Conservation (phyloP, 1,140 invertebrate species). For the Aethina tumida region DNA sequence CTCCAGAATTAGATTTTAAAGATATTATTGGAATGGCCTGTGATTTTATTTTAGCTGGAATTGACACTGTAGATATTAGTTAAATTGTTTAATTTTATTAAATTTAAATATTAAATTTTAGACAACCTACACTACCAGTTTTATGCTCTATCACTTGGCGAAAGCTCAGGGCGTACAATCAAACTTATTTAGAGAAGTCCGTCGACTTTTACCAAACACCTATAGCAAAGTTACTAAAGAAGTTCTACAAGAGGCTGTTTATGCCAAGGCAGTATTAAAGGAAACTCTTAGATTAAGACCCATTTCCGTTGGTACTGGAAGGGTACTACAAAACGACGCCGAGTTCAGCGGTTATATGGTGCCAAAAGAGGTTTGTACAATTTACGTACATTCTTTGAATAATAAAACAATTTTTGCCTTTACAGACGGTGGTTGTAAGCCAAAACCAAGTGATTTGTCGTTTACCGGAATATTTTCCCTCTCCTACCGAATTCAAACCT, state of each 20-base stretch:
- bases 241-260: conserved; percentile 52
- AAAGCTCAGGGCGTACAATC: conserved; percentile 63
- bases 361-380: conserved; percentile 65
- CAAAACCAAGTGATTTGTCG: conserved; percentile 75
- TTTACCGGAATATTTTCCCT: conserved; percentile 56
- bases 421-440: conserved; percentile 77
- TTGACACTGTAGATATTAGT: conserved; percentile 63
- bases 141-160: conserved; percentile 72
- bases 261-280: conserved; percentile 71
- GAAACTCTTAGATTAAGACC: conserved; percentile 78
- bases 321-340: conserved; percentile 65
- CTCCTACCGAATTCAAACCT: conserved; percentile 60
- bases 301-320: conserved; percentile 68
- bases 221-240: conserved; percentile 45
- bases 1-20: conserved; percentile 56
- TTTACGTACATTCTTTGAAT: background rate
- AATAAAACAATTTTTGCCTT: conserved; percentile 16
- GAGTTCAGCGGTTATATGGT: conserved; percentile 73
- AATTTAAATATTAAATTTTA: conserved; percentile 35
- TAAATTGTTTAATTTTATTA: conserved; percentile 4
- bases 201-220: conserved; percentile 41
- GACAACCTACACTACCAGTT: conserved; percentile 73
- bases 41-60: conserved; percentile 74
- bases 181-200: conserved; percentile 57
- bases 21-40: conserved; percentile 73